Percentiles rank a stretch among this genome's conserved stretches.
Evolutionary conservation across 2,113 vertebrate species (phyloP).

Genomic region (Nycticryphes semicollaris): DNA sequence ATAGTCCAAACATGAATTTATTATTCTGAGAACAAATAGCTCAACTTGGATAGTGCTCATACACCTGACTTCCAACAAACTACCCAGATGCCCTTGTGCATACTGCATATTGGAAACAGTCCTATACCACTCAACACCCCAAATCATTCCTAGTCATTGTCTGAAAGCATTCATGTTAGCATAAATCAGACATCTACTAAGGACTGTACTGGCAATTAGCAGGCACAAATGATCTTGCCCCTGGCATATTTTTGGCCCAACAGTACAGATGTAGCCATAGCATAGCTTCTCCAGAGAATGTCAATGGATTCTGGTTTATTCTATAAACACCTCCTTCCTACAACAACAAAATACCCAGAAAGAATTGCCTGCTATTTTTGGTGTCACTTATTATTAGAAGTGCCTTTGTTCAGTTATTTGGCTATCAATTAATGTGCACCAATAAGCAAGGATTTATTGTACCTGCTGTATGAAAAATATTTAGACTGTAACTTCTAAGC

Average conservation of each 20-base stretch:
- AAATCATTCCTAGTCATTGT: not conserved
- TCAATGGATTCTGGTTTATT: not conserved
- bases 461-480: not conserved
- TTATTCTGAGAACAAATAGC: not conserved
- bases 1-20: not conserved
- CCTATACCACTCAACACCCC: not conserved
- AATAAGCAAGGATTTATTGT: not conserved
- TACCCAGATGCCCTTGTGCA: not conserved
- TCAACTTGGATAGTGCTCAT: not conserved
- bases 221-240: not conserved
- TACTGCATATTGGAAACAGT: not conserved
- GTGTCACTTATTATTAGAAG: rapidly evolving
- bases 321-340: not conserved
- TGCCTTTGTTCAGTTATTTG: not conserved
- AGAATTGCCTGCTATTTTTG: not conserved
- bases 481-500: not conserved
- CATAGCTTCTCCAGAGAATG: not conserved
- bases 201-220: not conserved
- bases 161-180: not conserved
- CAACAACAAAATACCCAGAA: not conserved
- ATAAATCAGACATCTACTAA: not conserved
- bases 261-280: not conserved
- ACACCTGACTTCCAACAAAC: not conserved
- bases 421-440: not conserved
- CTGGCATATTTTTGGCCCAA: not conserved